Percentiles rank a stretch among this genome's conserved stretches.
Conservation (phyloP, 2,113 vertebrate genomes). For the Stegostoma tigrinum region DNA sequence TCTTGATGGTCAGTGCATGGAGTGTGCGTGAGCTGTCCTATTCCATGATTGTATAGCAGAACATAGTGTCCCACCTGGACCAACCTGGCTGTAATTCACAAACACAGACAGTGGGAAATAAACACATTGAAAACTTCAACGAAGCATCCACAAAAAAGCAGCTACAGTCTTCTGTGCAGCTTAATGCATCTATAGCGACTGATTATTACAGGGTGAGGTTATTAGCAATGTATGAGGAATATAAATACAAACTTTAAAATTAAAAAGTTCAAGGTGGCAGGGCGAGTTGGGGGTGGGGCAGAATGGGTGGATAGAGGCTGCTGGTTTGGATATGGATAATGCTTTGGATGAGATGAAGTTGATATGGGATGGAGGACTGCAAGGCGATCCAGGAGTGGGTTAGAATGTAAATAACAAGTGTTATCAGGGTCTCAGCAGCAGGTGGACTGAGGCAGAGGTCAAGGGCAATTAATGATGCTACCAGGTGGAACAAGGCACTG, state of each 20-base stretch:
- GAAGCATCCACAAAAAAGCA: background rate
- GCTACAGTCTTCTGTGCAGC: background rate
- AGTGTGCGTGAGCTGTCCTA: background rate
- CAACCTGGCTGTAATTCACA: background rate
- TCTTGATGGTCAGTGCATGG: background rate
- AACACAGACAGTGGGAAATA: background rate
- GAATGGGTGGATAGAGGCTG: no score
- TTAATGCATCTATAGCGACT: background rate
- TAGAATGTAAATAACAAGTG: background rate
- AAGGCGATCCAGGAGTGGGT: background rate
- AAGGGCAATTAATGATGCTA: no score
- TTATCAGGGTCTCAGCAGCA: background rate
- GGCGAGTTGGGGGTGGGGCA: no score
- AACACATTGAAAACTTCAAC: background rate
- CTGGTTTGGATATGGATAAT: background rate
- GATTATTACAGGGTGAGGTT: background rate
- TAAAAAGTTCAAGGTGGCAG: background rate
- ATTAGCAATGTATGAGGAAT: background rate
- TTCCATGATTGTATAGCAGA: background rate
- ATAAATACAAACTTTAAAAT: background rate
- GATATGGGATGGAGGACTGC: no score
- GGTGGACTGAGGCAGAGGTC: background rate
- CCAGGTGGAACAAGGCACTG: no score
- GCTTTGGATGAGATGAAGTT: no score
- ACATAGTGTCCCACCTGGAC: background rate